These are phyloP conservation scores for Illadopsis cleaveri DNA, from an alignment of 2,113 vertebrate species.

Conservation along the genomic window DNA sequence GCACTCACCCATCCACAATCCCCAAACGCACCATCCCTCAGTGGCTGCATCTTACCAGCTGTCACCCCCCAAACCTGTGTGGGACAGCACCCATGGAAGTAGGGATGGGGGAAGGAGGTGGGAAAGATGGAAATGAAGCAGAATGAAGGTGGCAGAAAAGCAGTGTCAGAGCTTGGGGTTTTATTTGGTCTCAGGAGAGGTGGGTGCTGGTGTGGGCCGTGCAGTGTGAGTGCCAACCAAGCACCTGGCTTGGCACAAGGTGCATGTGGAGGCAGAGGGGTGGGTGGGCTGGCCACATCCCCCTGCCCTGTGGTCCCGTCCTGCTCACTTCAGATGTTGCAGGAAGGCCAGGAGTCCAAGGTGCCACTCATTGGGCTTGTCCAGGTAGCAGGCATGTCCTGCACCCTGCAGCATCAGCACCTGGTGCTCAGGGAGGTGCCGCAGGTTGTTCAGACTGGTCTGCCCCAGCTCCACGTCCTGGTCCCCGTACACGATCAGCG, in stretches of 20 bases:
- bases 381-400: constrained; percentile 93
- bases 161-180: not conserved
- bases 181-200: constrained; percentile 35
- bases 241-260: not conserved
- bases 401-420: constrained; percentile 88
- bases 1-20: not conserved
- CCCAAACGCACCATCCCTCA: accelerated
- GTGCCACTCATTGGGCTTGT: constrained; percentile 90
- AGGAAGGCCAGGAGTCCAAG: constrained; percentile 84
- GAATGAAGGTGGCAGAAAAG: not conserved
- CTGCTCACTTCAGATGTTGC: constrained; percentile 66
- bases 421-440: constrained; percentile 83
- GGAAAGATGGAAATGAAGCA: not conserved
- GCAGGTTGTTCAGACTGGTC: constrained; percentile 84
- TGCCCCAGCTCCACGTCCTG: constrained; percentile 86
- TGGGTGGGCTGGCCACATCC: not conserved
- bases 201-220: not conserved
- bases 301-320: accelerated
- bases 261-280: not conserved
- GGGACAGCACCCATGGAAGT: not conserved
- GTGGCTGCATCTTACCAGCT: not conserved
- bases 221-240: accelerated
- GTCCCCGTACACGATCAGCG: constrained; percentile 91
- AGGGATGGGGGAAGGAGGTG: not conserved
- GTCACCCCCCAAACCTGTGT: accelerated